Conservation (phyloP, 2,797 vertebrate species). For the Oreonectes daqikongensis region DNA sequence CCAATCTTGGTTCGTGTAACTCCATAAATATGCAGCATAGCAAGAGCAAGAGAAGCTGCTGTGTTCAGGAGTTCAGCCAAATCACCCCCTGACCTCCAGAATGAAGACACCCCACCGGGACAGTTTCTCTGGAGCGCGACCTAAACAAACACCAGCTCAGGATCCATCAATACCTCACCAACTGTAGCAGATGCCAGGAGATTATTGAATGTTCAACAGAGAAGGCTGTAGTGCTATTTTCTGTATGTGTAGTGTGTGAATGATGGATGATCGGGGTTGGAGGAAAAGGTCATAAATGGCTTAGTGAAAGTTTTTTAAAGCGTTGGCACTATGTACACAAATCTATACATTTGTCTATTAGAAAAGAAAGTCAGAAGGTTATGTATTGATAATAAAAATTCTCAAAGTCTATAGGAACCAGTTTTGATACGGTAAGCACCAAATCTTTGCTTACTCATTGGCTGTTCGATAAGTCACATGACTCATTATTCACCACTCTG, state of each 20-base stretch:
- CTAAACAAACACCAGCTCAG: constrained; percentile 40
- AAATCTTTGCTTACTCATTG: no score
- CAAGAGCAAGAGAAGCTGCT: constrained; percentile 47
- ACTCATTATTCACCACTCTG: constrained; percentile 37
- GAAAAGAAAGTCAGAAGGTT: constrained; percentile 14
- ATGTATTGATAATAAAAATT: constrained; percentile 2
- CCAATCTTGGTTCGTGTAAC: constrained; percentile 61
- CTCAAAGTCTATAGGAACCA: no score
- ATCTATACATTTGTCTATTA: constrained; percentile 13
- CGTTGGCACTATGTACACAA: constrained; percentile 5
- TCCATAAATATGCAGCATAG: constrained; percentile 62
- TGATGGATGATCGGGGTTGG: constrained; percentile 21
- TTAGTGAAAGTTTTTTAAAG: neutral
- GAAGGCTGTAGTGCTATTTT: constrained; percentile 43
- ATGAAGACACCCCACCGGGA: constrained; percentile 32
- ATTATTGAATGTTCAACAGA: constrained; percentile 51
- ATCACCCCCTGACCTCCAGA: constrained; percentile 16
- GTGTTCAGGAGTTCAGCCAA: constrained; percentile 19
- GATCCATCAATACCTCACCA: constrained; percentile 62
- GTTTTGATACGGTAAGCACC: no score
- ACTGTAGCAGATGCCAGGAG: constrained; percentile 59
- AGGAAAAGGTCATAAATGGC: constrained; percentile 35
- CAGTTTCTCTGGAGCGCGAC: constrained; percentile 39
- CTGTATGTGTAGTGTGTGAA: constrained; percentile 3
- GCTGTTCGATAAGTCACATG: neutral